Evolutionary conservation across 2,113 vertebrate genomes (phyloP).

Genomic region (Typhlomys cinereus): DNA sequence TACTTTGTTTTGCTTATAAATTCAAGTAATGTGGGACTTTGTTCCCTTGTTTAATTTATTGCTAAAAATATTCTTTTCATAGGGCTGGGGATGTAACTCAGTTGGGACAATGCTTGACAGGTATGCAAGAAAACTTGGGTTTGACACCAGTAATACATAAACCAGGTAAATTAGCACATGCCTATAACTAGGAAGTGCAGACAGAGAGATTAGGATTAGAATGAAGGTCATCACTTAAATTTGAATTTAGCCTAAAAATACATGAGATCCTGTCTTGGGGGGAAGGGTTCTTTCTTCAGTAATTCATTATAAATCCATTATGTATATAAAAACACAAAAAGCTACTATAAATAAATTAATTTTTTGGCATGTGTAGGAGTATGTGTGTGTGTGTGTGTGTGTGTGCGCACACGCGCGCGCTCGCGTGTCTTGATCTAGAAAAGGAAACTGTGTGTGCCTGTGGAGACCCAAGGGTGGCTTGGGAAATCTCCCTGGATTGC

Average conservation of each 20-base stretch:
- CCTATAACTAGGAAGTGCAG: neutral
- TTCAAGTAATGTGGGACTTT: neutral
- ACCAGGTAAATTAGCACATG: neutral
- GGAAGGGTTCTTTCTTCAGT: neutral
- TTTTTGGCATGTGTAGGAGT: too few relatives aligned
- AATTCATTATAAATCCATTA: neutral
- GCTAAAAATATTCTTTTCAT: neutral
- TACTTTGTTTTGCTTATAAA: conserved; percentile 5
- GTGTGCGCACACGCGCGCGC: too few relatives aligned
- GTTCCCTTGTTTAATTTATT: neutral
- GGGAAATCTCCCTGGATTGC: too few relatives aligned
- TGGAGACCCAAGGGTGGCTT: too few relatives aligned
- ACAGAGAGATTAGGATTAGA: neutral
- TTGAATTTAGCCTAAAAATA: neutral
- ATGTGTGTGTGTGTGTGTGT: too few relatives aligned
- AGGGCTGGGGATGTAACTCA: neutral
- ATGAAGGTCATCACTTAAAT: neutral
- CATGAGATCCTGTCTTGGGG: too few relatives aligned
- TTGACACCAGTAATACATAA: neutral
- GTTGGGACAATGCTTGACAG: neutral
- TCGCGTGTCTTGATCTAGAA: too few relatives aligned
- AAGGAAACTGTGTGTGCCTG: too few relatives aligned
- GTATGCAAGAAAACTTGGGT: too few relatives aligned
- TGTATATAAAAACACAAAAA: neutral
- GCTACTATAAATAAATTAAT: too few relatives aligned